Evolutionary conservation across 2,888 invertebrate genomes (phyloP), one percentile per base, ranked within the genome.

Genomic region (Alviniconcha strummeri): DNA sequence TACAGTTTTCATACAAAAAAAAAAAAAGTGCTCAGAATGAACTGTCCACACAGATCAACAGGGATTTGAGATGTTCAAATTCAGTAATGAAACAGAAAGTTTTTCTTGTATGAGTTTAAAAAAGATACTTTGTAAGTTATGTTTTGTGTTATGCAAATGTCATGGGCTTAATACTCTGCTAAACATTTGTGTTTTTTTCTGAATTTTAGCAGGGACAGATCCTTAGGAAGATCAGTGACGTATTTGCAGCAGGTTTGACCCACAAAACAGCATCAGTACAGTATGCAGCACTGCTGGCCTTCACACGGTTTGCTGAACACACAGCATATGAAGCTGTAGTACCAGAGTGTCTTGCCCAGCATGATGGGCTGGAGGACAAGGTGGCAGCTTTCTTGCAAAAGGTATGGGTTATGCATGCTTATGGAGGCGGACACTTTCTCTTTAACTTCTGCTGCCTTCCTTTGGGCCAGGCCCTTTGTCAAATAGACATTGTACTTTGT

Each of bases 241-340:
- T 88, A 15, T 90, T 89, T 80, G 74, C 85, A 17, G 56, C 60
- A 17, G 75, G 89, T 13, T 84, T 91, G 80, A 83, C 85, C 13
- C 89, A 90, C 78, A 60, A 74, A 3, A 84, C 88, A 78, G 67
- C 86, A 67, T 8, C 89, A 0, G 86, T 92, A 7, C 89, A 90
- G 74, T 90, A 90, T 78, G 55, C 78, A 36, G 89, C 90, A 0
- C 67, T 91, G 19, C 85, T 87, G 56, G 86, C 90, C 0, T 91
- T 92, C 83, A 87, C 90, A 0, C 82, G 88, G 77, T 92, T 92
- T 88, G 91, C 92, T 4, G 90, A 91, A 83, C 86, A 88, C 60
- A 92, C 91, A 0, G 82, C 87, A 4, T 89, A 91, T 83, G 91
- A 91, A 82, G 85, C 87, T 3, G 77, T 90, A 0, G 90, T 92